Percentiles rank a stretch among this genome's conserved stretches.
These are phyloP conservation scores for Eulemur macaco DNA, from an alignment of 2,113 vertebrate genomes.

Conservation along the genomic window DNA sequence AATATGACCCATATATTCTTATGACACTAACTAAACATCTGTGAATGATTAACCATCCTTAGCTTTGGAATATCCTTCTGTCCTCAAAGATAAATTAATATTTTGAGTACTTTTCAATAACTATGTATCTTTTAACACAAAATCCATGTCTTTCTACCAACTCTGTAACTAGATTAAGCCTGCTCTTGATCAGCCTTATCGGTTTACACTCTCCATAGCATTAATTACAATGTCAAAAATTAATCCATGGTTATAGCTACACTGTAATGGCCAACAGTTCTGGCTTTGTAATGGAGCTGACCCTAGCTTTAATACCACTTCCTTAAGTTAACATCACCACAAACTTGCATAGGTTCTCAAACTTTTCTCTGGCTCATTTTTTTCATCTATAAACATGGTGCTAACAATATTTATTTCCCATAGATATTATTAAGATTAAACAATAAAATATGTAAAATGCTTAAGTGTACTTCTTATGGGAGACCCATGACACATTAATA, in stretches of 20 bases:
- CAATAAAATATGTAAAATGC: background rate
- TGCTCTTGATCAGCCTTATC: background rate
- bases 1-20: background rate
- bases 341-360: background rate
- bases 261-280: background rate
- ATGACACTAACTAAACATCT: background rate
- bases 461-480: background rate
- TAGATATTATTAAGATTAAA: background rate
- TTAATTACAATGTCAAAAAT: background rate
- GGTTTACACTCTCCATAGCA: background rate
- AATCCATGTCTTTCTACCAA: background rate
- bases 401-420: background rate
- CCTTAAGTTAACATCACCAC: background rate
- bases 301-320: background rate
- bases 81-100: background rate
- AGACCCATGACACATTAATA: background rate
- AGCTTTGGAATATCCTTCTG: background rate
- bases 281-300: background rate
- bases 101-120: conserved; percentile 10
- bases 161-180: background rate
- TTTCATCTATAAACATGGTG: background rate
- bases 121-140: background rate
- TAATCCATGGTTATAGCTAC: background rate
- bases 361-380: background rate
- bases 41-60: background rate